Base-by-base conservation (phyloP, 2,113 vertebrate genomes). In the Corvus moneduloides region DNA sequence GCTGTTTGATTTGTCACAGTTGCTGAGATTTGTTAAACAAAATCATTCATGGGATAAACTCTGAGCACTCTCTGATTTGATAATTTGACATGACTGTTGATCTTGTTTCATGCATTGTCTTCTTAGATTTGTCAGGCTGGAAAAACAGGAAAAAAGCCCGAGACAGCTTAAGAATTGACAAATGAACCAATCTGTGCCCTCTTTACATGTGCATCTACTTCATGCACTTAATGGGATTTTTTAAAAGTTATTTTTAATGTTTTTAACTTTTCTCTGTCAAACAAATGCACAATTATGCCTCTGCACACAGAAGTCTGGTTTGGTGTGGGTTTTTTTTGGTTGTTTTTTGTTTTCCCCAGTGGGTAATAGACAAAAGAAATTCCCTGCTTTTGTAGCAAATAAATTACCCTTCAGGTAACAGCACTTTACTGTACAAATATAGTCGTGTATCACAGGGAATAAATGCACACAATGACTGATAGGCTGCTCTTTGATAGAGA, bases 71-170 rank as follows among this genome's bases (percentile, higher is more conserved):
- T 74, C 62, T 78, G 86, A 77, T 95, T 96, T 84, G 92, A 87
- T 96, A 86, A 95, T 96, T 69, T 92, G 92, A 96, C 78, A 55
- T 95, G 93, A 96, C 91, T 92, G 81, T 63, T 94, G 91, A 95
- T 97, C 93, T 93, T 77, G 86, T 97, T 97, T 97, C 86, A 96
- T 93, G 84, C 87, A 75, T 93, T 93, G 95, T 94, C 94, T 85
- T 93, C 68, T 95, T 90, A 95, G 49, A 96, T 97, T 96, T 97
- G 89, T 97, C 95, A 96, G 91, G 58, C 90, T 93, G 86, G 46
- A 83, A 92, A 94, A 92, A 92, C 19, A 78, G 33, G 55, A 54
- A 46, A 55, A 89, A 90, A 95, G 58, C 59, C 52, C 6, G 8
- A 83, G 89, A 96, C 24, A 74, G 71, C 54, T 64, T 63, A 61